Conservation (phyloP, 2,888 invertebrate genomes). For the Melinaea menophilus region DNA sequence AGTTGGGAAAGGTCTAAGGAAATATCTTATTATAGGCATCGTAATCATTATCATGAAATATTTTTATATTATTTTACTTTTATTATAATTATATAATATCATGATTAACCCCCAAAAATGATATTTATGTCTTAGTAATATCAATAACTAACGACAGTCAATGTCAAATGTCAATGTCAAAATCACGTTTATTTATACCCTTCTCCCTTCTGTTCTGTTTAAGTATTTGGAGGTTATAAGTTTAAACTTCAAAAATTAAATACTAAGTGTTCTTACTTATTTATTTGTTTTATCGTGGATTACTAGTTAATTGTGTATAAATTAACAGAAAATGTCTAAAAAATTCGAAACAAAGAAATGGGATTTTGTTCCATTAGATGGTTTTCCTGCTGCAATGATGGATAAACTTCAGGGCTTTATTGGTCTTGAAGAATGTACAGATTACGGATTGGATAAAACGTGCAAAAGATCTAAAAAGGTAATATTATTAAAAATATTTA, state of each 20-base stretch:
- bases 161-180: slow-evolving; percentile 29
- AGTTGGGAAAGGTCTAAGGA: too few relatives aligned
- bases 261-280: neutral
- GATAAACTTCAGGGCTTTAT: slow-evolving; percentile 82
- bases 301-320: too few relatives aligned
- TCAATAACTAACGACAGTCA: neutral
- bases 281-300: neutral
- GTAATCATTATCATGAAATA: too few relatives aligned
- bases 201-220: neutral
- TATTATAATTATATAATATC: too few relatives aligned
- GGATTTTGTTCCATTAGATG: slow-evolving; percentile 82
- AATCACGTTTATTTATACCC: slow-evolving; percentile 22
- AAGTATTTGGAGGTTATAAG: neutral
- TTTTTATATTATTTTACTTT: too few relatives aligned
- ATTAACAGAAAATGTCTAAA: slow-evolving; percentile 52
- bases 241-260: neutral
- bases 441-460: slow-evolving; percentile 79
- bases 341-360: slow-evolving; percentile 71
- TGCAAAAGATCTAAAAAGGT: slow-evolving; percentile 60
- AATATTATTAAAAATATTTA: slow-evolving; percentile 21
- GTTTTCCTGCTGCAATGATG: slow-evolving; percentile 59
- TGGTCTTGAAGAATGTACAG: slow-evolving; percentile 87
- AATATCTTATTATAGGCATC: too few relatives aligned
- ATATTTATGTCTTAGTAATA: neutral
- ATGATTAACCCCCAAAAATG: too few relatives aligned